These are phyloP conservation scores for Dryas iulia DNA, from an alignment of 1,140 invertebrate genomes.

Conservation along the genomic window DNA sequence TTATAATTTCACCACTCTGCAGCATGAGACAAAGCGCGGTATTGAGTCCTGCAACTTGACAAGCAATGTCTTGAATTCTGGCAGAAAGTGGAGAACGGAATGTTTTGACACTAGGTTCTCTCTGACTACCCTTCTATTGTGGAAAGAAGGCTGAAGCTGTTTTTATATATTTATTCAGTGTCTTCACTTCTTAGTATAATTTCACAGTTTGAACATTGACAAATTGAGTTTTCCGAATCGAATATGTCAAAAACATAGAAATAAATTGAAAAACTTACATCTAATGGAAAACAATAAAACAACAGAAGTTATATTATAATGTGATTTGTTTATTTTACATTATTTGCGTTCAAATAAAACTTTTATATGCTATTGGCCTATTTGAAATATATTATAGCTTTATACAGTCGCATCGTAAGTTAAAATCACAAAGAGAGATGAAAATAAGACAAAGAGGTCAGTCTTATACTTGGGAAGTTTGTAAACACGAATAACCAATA, in stretches of 20 bases:
- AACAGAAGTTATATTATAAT: slow-evolving; percentile 35
- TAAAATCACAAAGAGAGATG: slow-evolving; percentile 65
- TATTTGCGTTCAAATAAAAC: slow-evolving; percentile 69
- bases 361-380: slow-evolving; percentile 67
- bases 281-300: slow-evolving; percentile 45
- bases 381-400: slow-evolving; percentile 57
- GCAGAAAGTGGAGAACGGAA: no score
- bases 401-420: slow-evolving; percentile 46
- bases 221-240: background rate
- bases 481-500: slow-evolving; percentile 73
- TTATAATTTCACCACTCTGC: no score
- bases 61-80: no score
- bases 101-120: no score
- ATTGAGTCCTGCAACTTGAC: no score
- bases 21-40: no score
- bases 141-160: no score
- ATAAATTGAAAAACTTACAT: background rate
- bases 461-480: slow-evolving; percentile 80
- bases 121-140: no score
- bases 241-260: background rate
- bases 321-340: slow-evolving; percentile 75
- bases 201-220: background rate
- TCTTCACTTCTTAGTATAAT: no score
- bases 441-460: slow-evolving; percentile 79
- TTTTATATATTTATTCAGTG: no score